Evolutionary conservation across 1,140 invertebrate genomes (phyloP).

Genomic region (Ptiloglossa arizonensis): DNA sequence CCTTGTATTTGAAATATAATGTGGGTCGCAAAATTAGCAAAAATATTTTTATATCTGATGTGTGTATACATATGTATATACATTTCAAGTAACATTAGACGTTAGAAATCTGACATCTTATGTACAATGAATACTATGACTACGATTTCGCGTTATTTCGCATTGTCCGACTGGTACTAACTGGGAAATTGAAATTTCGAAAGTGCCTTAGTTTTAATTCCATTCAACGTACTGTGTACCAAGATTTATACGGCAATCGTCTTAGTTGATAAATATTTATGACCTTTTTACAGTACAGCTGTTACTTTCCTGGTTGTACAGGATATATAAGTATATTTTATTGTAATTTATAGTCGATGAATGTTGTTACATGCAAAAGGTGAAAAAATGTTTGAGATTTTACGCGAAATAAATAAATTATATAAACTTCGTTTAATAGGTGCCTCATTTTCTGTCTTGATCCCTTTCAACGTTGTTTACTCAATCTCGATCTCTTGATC

Average conservation of each 20-base stretch:
- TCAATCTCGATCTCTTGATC: no score
- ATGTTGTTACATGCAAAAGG: conserved; percentile 42
- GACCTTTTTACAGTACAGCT: conserved; percentile 50
- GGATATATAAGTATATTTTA: conserved; percentile 67
- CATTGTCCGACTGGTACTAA: neutral
- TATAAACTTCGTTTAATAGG: conserved; percentile 49
- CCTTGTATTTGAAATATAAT: neutral
- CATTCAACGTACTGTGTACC: conserved; percentile 1
- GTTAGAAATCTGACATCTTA: neutral
- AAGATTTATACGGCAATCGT: neutral
- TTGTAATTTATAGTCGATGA: conserved; percentile 64
- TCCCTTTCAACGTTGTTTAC: no score
- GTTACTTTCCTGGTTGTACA: conserved; percentile 71
- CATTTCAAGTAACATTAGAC: neutral
- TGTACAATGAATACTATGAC: neutral
- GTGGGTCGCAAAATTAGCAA: neutral
- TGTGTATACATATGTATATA: neutral
- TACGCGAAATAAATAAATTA: conserved; percentile 59
- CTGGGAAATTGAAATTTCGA: neutral
- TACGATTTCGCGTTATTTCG: neutral
- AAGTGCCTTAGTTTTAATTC: conserved; percentile 13
- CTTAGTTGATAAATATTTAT: conserved; percentile 59
- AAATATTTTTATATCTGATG: neutral
- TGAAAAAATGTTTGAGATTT: conserved; percentile 40
- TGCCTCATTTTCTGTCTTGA: neutral